phyloP scores from a whole-genome alignment of 2,888 invertebrate species.

The Clitarchus hookeri region DNA sequence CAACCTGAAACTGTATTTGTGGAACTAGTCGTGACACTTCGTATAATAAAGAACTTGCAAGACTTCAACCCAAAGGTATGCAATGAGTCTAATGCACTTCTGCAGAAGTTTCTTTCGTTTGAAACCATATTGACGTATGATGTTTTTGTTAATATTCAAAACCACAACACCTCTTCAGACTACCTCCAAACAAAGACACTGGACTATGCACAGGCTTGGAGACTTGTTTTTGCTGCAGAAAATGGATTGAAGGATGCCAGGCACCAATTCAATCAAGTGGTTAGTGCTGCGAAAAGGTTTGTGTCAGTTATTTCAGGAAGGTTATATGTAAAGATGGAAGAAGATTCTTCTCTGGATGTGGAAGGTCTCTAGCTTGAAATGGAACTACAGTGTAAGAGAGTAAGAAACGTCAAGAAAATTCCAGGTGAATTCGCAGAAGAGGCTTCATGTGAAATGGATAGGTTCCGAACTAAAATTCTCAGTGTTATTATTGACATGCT shows the following conservation, averaged over 20 bases:
- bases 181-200: background rate
- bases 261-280: constrained; percentile 16
- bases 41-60: background rate
- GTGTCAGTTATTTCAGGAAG: constrained; percentile 6
- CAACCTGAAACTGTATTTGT: background rate
- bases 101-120: constrained; percentile 15
- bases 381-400: background rate
- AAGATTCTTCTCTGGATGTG: background rate
- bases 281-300: background rate
- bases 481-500: too few relatives aligned
- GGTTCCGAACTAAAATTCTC: too few relatives aligned
- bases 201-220: constrained; percentile 12
- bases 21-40: background rate
- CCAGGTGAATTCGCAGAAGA: constrained; percentile 6
- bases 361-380: background rate
- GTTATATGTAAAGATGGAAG: background rate
- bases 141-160: background rate
- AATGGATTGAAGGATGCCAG: background rate
- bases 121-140: background rate
- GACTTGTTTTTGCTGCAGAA: constrained; percentile 16
- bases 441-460: background rate
- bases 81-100: constrained; percentile 15
- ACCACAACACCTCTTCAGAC: constrained; percentile 10
- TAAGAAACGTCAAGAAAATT: background rate
- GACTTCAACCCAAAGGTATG: background rate